phyloP scores from a whole-genome alignment of 2,113 vertebrate species.

The Melospiza georgiana region DNA sequence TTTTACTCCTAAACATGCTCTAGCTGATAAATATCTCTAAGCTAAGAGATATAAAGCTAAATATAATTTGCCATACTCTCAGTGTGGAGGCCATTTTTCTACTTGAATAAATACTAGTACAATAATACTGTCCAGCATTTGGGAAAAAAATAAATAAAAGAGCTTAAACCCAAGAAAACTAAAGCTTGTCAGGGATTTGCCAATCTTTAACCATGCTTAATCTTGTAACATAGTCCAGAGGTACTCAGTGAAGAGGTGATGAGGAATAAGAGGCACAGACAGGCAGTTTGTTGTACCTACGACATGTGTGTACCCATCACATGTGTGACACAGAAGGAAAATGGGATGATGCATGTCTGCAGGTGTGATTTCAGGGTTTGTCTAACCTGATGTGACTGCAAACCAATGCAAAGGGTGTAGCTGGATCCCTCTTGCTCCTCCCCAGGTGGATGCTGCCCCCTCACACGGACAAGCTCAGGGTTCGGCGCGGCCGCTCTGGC shows the following conservation, averaged over 20 bases:
- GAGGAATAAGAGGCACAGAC: background rate
- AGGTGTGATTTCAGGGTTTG: background rate
- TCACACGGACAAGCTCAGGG: background rate
- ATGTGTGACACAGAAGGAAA: background rate
- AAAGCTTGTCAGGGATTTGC: background rate
- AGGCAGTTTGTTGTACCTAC: background rate
- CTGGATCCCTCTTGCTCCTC: background rate
- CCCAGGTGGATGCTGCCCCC: background rate
- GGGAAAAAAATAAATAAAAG: background rate
- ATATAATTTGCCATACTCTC: background rate
- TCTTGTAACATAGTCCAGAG: background rate
- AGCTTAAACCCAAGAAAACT: background rate
- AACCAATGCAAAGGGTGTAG: background rate
- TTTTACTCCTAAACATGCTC: background rate
- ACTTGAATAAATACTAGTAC: background rate
- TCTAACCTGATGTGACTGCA: background rate
- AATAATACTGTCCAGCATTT: background rate
- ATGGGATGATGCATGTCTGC: background rate
- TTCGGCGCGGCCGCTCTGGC: background rate
- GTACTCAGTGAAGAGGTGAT: background rate
- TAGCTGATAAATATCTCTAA: background rate
- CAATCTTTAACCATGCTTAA: background rate
- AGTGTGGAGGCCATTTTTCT: background rate
- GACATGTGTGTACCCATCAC: background rate
- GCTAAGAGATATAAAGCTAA: background rate